Conservation (phyloP, 2,888 invertebrate genomes). For the Dicyrtoma fusca region DNA sequence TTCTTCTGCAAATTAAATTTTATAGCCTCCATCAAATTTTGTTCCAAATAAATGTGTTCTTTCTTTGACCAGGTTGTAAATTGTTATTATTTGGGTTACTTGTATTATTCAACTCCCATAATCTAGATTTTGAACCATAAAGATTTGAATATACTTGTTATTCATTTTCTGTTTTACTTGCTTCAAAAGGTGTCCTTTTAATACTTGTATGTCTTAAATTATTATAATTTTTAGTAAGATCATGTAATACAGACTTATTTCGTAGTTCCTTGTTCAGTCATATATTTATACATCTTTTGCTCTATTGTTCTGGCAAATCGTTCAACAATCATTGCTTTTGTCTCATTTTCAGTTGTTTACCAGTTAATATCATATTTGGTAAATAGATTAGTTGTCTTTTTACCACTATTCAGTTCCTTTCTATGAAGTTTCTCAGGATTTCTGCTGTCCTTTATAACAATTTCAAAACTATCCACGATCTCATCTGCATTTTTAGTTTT, state of each 20-base stretch:
- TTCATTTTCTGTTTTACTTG: not conserved
- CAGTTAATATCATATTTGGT: not conserved
- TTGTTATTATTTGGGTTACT: not conserved
- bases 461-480: not conserved
- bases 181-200: constrained; percentile 8
- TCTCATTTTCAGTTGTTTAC: constrained; percentile 24
- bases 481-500: constrained; percentile 4
- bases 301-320: constrained; percentile 2
- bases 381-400: not conserved
- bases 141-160: not conserved
- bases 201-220: constrained; percentile 1
- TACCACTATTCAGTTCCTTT: constrained; percentile 7
- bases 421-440: not conserved
- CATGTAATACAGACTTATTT: not conserved
- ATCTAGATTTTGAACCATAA: not conserved
- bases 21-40: constrained; percentile 16
- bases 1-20: not conserved
- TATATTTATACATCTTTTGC: constrained; percentile 11
- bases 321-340: constrained; percentile 18
- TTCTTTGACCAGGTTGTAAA: not conserved
- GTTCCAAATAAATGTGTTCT: constrained; percentile 8
- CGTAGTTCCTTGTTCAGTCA: not conserved
- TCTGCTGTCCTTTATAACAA: not conserved
- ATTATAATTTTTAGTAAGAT: constrained; percentile 6
- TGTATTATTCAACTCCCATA: not conserved